Evolutionary conservation across 2,113 vertebrate species (phyloP).

Genomic region (Scatophagus argus): DNA sequence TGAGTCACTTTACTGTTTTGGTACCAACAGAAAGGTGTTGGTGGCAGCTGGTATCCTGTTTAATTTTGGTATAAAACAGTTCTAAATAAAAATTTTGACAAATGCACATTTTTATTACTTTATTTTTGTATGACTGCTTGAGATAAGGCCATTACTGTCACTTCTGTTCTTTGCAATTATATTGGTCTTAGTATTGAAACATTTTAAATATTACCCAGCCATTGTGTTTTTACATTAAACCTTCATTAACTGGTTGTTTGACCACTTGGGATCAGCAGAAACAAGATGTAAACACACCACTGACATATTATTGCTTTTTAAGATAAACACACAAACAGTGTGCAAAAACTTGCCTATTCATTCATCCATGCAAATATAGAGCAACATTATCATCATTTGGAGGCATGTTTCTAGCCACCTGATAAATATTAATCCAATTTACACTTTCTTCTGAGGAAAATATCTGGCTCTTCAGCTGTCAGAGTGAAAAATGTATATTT

Average conservation of each 20-base stretch:
- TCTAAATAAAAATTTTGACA: neutral
- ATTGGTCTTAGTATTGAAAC: no score
- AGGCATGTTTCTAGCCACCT: neutral
- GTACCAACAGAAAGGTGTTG: neutral
- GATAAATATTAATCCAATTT: no score
- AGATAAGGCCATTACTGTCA: neutral
- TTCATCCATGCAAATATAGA: neutral
- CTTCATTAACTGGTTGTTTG: neutral
- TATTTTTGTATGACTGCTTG: neutral
- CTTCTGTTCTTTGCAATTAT: no score
- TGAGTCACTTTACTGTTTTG: slow-evolving; percentile 17
- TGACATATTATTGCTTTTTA: neutral
- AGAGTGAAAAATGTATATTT: no score
- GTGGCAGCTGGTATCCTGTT: slow-evolving; percentile 27
- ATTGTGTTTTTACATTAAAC: neutral
- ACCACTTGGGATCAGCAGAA: neutral
- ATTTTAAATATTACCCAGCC: no score
- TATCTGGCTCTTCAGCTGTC: neutral
- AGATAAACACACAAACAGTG: neutral
- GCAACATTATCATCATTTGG: neutral
- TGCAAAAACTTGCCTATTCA: neutral
- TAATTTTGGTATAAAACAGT: neutral
- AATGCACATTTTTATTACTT: neutral
- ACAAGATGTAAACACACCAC: neutral
- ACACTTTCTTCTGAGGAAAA: neutral